Conservation (phyloP, 1,140 invertebrate species). For the Caenorhabditis remanei region DNA sequence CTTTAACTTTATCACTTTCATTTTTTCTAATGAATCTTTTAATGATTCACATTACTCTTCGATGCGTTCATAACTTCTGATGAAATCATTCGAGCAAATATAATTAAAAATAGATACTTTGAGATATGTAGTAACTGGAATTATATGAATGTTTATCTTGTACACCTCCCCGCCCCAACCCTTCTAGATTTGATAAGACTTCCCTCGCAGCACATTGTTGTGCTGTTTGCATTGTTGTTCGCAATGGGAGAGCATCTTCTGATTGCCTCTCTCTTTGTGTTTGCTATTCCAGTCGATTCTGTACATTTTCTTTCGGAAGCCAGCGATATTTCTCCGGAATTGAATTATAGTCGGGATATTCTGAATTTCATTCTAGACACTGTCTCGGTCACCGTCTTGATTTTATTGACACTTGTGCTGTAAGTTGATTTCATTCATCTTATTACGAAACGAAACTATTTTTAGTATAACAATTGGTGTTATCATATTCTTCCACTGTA, state of each 20-base stretch:
- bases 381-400: neutral
- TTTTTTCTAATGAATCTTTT: neutral
- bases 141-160: constrained; percentile 15
- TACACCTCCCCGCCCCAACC: neutral
- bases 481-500: neutral
- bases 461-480: neutral
- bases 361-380: neutral
- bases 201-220: neutral
- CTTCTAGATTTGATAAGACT: constrained; percentile 33
- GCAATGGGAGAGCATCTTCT: constrained; percentile 3
- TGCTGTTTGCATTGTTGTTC: neutral
- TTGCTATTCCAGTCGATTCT: neutral
- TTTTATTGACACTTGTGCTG: neutral
- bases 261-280: neutral
- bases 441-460: neutral
- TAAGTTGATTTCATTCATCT: neutral
- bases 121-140: neutral
- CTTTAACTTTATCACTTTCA: neutral
- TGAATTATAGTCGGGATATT: neutral
- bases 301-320: neutral
- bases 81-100: neutral
- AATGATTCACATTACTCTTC: neutral
- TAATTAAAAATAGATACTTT: neutral
- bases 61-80: too few relatives aligned
- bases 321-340: neutral